Conservation (phyloP, 2,113 vertebrate species). For the Phylloscopus trochilus region DNA sequence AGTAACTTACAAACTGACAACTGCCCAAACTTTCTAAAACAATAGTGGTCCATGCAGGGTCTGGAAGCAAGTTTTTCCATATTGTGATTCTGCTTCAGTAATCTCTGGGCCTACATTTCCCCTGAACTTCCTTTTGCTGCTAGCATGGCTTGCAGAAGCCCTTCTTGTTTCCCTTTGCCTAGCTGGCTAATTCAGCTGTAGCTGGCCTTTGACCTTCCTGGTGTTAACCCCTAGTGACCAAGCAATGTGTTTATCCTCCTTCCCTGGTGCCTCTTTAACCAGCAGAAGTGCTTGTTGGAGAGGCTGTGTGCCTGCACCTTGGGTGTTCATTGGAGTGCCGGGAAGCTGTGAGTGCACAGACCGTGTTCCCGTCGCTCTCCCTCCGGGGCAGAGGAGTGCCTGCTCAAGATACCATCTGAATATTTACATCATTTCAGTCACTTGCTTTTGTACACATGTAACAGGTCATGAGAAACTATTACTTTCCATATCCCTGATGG, state of each 20-base stretch:
- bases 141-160: background rate
- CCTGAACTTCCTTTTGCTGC: constrained; percentile 14
- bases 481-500: constrained; percentile 43
- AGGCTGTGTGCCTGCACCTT: background rate
- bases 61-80: background rate
- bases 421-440: constrained; percentile 36
- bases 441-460: constrained; percentile 22
- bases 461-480: constrained; percentile 48
- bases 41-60: background rate
- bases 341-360: background rate
- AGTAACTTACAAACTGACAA: background rate
- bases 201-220: constrained; percentile 26
- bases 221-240: background rate
- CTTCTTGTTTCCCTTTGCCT: constrained; percentile 5
- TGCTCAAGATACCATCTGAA: constrained; percentile 37
- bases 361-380: background rate
- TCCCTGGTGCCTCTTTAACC: background rate
- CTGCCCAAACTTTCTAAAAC: background rate
- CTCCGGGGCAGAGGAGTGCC: constrained; percentile 38
- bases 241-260: background rate
- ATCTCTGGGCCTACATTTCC: background rate
- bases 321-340: background rate
- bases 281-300: background rate
- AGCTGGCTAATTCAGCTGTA: background rate
- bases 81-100: background rate